Evolutionary conservation across 2,113 vertebrate genomes (phyloP), one percentile per base, ranked within the genome.

Genomic region (Electrona antarctica): DNA sequence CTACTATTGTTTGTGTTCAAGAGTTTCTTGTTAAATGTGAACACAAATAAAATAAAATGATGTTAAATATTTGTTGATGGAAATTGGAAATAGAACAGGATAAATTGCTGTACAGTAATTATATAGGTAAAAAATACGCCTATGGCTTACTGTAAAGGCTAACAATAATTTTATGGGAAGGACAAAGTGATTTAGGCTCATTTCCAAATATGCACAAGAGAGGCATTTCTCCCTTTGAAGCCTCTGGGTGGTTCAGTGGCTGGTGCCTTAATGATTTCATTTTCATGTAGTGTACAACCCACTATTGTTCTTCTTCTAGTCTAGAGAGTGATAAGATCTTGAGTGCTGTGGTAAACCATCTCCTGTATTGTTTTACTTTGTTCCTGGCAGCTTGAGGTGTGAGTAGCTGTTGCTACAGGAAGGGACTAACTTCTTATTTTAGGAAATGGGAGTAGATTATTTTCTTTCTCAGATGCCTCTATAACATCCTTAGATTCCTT

Each of bases 311-410:
- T 5, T 41, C 33, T 41, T 41, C 33, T 41, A 41, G 33, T 4
- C 33, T 41, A 41, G 33, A 41, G 33, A 1, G 55, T 49, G 76
- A 85, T 84, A 80, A 1, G 5, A 70, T 83, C 71, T 67, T 8
- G 3, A 58, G 15, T 21, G 58, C 0, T 62, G 11, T 72, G 8
- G 47, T 60, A 62, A 78, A 72, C 28, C 14, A n/a, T 46, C 45
- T 13, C 13, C 15, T 7, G 0, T 14, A 11, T 52, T 55, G 47
- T 6, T 3, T n/a, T 21, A 8, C 57, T 56, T 72, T 52, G 50
- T 73, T 90, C 63, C 78, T 59, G 10, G 50, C 71, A 89, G 47
- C 33, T n/a, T 56, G 48, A 88, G 74, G 83, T 86, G 84, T 84
- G 58, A 59, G 70, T 12, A 5, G 60, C 58, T 3, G 28, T 7